Evolutionary conservation across 2,888 invertebrate genomes (phyloP), one percentile per base, ranked within the genome.

Genomic region (Eristalis arbustorum): DNA sequence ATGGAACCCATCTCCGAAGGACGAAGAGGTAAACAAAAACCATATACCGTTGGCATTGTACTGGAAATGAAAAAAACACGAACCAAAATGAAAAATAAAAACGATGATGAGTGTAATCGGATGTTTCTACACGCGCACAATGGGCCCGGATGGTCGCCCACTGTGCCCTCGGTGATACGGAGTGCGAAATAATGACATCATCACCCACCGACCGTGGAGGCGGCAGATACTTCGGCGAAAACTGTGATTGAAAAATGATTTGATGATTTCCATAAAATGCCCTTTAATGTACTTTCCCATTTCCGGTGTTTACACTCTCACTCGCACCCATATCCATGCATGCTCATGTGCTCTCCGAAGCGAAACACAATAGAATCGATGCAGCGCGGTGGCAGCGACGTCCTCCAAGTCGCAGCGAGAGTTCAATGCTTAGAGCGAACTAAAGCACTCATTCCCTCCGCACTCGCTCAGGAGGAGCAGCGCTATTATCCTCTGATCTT

Each of bases 191-290:
- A 62, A 79, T 61, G 67, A 56, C 67, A 73, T 67, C 67, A 61
- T 37, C 72, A 66, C 18, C 22, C 42, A 25, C 18, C 10, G 28
- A 11, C n/a, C 34, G 23, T 10, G 25, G 34, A 18, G 3, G n/a
- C 42, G 59, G 14, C 40, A 13, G 72, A 34, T 61, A 72, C 66
- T 66, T 72, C 49, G 59, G n/a, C 56, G 40, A 74, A 68, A 74
- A 74, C 73, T 57, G 56, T 74, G 80, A 80, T 73, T 80, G 80
- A 80, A 80, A 80, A 80, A 80, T 73, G 80, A 80, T 80, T 80
- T 80, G 67, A 67, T 80, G 73, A 80, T 73, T 80, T 80, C 73
- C 79, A 73, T 73, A 67, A 80, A 74, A 67, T n/a, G 56, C 37
- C 68, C 40, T 63, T 74, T 80, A 80, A 80, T 80, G 73, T 68